Evolutionary conservation across 2,888 invertebrate genomes (phyloP), one percentile per base, ranked within the genome.

Genomic region (Synanthedon tipuliformis): DNA sequence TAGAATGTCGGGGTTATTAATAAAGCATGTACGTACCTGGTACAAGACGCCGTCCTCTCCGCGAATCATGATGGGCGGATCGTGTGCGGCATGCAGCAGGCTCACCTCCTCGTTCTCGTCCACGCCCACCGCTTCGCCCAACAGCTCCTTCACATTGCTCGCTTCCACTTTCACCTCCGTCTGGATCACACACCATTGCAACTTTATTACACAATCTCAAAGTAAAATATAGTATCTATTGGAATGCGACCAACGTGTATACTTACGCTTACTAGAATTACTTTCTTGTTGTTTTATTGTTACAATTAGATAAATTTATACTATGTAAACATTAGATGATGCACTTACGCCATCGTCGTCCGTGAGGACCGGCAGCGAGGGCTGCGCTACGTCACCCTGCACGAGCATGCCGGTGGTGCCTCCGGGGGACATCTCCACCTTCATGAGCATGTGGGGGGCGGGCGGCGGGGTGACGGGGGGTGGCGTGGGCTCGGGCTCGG

Each of bases 1-100:
- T 5, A 23, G 23, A 23, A 23, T 34, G 34, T 34, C 34, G 8
- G 34, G 34, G 34, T 34, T 34, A 34, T 34, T 34, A 34, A 45
- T 13, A 45, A 15, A 41, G 40, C 23, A 12, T 34, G n/a, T n/a
- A 56, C 53, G 56, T 58, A 91, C 91, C 82, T 93, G 93, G 72
- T 93, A 93, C 10, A 93, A 88, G 1, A 92, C 91, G n/a, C 95
- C 95, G 67, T 95, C 95, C 62, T 95, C 95, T 0, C 94, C 94
- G 0, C 94, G 92, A 48, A 95, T 94, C 66, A 94, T 90, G 57
- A 95, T 90, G 13, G 94, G 91, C 56, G 91, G 89, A 15, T 45
- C 45, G 34, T 91, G 89, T 3, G 72, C 77, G 1, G 79, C 56
- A 62, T 79, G 81, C 55, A 82, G 59, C 51, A 81, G 62, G 4